Conservation (phyloP, 2,888 invertebrate species). For the Dermolepida albohirtum region DNA sequence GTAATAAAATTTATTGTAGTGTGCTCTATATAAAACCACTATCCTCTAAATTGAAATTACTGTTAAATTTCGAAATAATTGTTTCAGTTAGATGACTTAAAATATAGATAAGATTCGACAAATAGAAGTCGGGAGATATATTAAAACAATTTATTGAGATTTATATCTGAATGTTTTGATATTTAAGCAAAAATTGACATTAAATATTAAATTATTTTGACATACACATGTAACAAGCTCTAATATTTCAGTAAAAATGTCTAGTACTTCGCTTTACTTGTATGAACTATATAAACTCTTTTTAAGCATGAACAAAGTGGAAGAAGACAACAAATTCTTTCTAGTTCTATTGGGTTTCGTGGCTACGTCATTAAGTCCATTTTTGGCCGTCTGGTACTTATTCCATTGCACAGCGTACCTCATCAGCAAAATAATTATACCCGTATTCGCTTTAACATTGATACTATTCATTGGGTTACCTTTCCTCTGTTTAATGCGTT, state of each 20-base stretch:
- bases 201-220: too few species aligned
- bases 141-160: too few species aligned
- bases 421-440: constrained; percentile 43
- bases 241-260: constrained; percentile 41
- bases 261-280: constrained; percentile 37
- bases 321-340: constrained; percentile 44
- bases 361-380: constrained; percentile 45
- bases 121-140: too few species aligned
- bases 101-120: too few species aligned
- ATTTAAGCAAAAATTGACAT: too few species aligned
- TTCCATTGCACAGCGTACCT: constrained; percentile 42
- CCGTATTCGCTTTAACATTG: constrained; percentile 43
- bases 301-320: constrained; percentile 39
- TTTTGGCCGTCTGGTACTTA: constrained; percentile 43
- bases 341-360: constrained; percentile 45
- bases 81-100: too few species aligned
- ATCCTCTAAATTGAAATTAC: too few species aligned
- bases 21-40: too few species aligned
- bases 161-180: too few species aligned
- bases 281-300: constrained; percentile 34
- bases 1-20: too few species aligned
- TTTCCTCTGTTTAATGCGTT: constrained; percentile 44
- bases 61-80: too few species aligned
- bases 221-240: too few species aligned
- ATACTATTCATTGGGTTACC: constrained; percentile 48